Evolutionary conservation across 2,113 vertebrate species (phyloP), one percentile per base, ranked within the genome.

Genomic region (Caracal caracal): DNA sequence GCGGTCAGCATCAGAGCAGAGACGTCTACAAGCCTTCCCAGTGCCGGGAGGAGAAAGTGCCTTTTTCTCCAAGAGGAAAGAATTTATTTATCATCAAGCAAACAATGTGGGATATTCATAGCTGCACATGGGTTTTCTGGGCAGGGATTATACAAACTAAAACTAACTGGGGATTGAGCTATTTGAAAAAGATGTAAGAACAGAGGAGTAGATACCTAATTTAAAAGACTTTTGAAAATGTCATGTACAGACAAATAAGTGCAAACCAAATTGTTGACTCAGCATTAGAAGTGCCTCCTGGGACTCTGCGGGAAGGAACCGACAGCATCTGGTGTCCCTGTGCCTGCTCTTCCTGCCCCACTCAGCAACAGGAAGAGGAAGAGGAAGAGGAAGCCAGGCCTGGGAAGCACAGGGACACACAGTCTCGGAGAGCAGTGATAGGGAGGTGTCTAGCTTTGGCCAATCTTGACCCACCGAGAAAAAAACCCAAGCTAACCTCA

Each of bases 31-130:
- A 17, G 17, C 65, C 88, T 61, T 75, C 82, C 92, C 15, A 24
- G 68, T 43, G 63, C 33, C 11, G n/a, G 63, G 73, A 90, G 28
- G 83, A 90, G 86, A 90, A 87, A 96, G 83, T 76, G 59, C 79
- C 75, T 88, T 95, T 91, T 93, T 78, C 92, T 94, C 95, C 53
- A 71, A 61, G 73, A 79, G 87, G 81, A 94, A 96, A 93, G 95
- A 79, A 81, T 59, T 82, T 75, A 68, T 88, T 93, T 94, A 40
- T 51, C 53, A 30, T 20, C 81, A n/a, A 51, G 76, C 81, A 73
- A 94, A 96, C 78, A 40, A 30, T 24, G 76, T 28, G 35, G 76
- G 49, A 10, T 5, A 37, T 79, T 93, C 43, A 22, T 35, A 80
- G 65, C 68, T 20, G 37, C 68, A 40, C 79, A 63, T 22, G 17